Base-by-base conservation (phyloP, 2,113 vertebrate genomes). In the Syngnathus typhle region DNA sequence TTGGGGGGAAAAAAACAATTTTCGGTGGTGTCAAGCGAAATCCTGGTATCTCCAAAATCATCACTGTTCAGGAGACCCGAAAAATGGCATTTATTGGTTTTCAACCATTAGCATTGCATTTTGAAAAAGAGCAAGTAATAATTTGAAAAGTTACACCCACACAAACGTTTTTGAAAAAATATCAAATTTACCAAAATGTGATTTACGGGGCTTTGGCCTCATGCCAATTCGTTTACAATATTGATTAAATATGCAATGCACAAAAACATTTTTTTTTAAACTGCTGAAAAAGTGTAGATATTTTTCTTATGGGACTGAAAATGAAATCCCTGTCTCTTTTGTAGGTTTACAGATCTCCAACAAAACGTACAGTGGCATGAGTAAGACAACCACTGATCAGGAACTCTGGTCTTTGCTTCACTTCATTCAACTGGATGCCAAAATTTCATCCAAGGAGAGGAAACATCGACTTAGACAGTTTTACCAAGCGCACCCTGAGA, bases 401-500 rank as follows among this genome's bases (percentile, higher is more conserved):
- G 94, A 95, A 63, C 85, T 99, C 0, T 76, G 91, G 72, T 73
- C 70, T 73, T 90, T 99, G 16, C 65, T 99, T 47, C 93, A 91
- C 84, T 89, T 87, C 63, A 96, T 98, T 71, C 89, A 98, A 73
- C 89, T 93, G 72, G 92, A 97, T 77, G 73, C 92, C 58, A 93
- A 89, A 72, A 87, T 92, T n/a, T 92, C 95, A 36, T 70, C 88
- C 70, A 98, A 95, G 85, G 92, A 98, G 71, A 94, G 88, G 73
- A 96, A 92, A 66, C 93, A 90, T 7, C 79, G 93, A 23, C 86
- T 99, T 39, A 80, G 86, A 64, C 94, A 94, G 56, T 98, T 99
- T 80, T 91, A 92, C 47, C 93, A 90, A 72, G 93, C 91, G 72
- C 96, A 98, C 70, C 95, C 96, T 4, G 86, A 92, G 12, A 90